These are phyloP conservation scores for Nesogale talazaci DNA, from an alignment of 2,113 vertebrate species.

Conservation along the genomic window DNA sequence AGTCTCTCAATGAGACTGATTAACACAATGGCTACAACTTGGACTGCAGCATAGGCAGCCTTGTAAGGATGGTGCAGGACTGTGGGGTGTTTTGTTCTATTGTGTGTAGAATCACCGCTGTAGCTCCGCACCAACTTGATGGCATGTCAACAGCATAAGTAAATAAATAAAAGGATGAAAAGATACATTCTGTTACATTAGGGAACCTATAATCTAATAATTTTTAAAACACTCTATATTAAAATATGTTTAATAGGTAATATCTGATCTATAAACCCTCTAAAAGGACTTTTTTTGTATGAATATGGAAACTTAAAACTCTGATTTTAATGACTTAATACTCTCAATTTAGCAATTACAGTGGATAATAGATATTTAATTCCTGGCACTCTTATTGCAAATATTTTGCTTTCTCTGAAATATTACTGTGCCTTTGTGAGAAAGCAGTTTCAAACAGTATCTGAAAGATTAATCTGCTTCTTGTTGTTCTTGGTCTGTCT, in stretches of 20 bases:
- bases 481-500: conserved; percentile 12
- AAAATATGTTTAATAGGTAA: background rate
- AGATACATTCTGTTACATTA: background rate
- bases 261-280: background rate
- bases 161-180: background rate
- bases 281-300: background rate
- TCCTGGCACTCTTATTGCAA: background rate
- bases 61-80: too few species aligned
- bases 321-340: too few species aligned
- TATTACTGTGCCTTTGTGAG: background rate
- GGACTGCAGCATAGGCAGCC: too few species aligned
- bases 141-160: too few species aligned
- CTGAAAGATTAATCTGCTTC: conserved; percentile 23
- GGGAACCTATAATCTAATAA: background rate
- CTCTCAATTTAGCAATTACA: background rate
- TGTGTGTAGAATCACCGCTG: too few species aligned
- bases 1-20: too few species aligned
- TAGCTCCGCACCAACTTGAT: too few species aligned
- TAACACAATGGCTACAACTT: too few species aligned
- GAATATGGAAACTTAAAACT: background rate
- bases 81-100: too few species aligned
- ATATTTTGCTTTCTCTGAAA: conserved; percentile 30
- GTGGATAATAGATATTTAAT: background rate
- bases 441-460: conserved; percentile 22
- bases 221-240: background rate